Conservation (phyloP, 2,113 vertebrate genomes). For the Mastomys coucha region DNA sequence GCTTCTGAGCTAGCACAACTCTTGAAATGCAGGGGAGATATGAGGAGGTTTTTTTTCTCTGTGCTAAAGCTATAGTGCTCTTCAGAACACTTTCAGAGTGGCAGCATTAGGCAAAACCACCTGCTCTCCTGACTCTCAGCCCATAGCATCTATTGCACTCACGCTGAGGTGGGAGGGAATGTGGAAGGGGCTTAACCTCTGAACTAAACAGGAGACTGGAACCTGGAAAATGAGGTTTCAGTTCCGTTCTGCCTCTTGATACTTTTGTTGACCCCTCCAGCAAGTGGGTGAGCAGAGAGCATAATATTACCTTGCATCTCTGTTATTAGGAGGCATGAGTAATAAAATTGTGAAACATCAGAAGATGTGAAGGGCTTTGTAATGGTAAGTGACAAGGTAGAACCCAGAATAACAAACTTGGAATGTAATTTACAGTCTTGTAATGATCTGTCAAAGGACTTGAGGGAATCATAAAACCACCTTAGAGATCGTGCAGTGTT, state of each 20-base stretch:
- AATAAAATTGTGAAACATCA: constrained; percentile 56
- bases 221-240: neutral
- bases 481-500: neutral
- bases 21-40: neutral
- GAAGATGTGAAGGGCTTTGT: constrained; percentile 58
- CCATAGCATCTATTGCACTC: neutral
- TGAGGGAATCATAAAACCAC: constrained; percentile 10
- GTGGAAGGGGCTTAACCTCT: neutral
- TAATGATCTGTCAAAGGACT: constrained; percentile 44
- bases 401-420: constrained; percentile 44
- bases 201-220: neutral
- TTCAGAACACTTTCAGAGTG: neutral
- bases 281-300: constrained; percentile 50
- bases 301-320: neutral
- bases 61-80: neutral
- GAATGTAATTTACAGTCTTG: constrained; percentile 33
- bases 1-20: neutral
- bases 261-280: constrained; percentile 46
- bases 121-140: constrained; percentile 9
- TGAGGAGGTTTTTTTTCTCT: neutral
- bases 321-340: constrained; percentile 57
- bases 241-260: constrained; percentile 42
- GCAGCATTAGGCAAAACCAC: neutral
- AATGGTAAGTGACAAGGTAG: constrained; percentile 61
- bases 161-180: neutral